Percentiles rank a stretch among this genome's conserved stretches.
phyloP scores from a whole-genome alignment of 64 coral and sea anemone genomes.

The Montipora cactus region DNA sequence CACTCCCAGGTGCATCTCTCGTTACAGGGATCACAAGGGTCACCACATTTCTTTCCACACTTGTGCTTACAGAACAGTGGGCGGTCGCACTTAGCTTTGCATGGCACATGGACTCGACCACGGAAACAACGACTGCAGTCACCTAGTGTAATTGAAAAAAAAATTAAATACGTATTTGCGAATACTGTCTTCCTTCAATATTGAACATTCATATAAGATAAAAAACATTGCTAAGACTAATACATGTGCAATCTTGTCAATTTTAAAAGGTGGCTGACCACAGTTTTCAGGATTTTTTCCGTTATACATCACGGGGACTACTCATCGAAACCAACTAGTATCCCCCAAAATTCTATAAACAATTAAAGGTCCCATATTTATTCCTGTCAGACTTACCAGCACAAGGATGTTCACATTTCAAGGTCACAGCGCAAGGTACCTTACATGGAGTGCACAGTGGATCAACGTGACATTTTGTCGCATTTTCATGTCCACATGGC shows the following conservation, averaged over 20 bases:
- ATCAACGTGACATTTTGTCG: slow-evolving; percentile 42
- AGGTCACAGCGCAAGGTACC: not conserved
- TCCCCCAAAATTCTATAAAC: not conserved
- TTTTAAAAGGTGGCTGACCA: too few relatives aligned
- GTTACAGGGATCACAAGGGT: slow-evolving; percentile 18
- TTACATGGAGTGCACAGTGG: slow-evolving; percentile 32
- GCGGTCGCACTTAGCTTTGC: slow-evolving; percentile 33
- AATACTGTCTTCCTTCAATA: too few relatives aligned
- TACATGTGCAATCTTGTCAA: too few relatives aligned
- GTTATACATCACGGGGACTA: too few relatives aligned
- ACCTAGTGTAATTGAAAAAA: not conserved
- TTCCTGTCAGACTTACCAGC: slow-evolving; percentile 15
- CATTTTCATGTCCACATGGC: not conserved
- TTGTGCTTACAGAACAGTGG: slow-evolving; percentile 58
- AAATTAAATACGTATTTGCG: not conserved
- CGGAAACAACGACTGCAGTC: slow-evolving; percentile 36
- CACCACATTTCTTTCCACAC: slow-evolving; percentile 62
- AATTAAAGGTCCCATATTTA: not conserved
- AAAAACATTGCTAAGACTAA: too few relatives aligned
- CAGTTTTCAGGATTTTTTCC: too few relatives aligned
- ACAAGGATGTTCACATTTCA: slow-evolving; percentile 73
- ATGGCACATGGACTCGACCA: slow-evolving; percentile 65
- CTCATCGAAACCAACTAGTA: too few relatives aligned
- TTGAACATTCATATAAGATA: too few relatives aligned
- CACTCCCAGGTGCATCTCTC: slow-evolving; percentile 54